These are phyloP conservation scores for Ceyx erithaca DNA, from an alignment of 2,797 vertebrate genomes.

Conservation along the genomic window DNA sequence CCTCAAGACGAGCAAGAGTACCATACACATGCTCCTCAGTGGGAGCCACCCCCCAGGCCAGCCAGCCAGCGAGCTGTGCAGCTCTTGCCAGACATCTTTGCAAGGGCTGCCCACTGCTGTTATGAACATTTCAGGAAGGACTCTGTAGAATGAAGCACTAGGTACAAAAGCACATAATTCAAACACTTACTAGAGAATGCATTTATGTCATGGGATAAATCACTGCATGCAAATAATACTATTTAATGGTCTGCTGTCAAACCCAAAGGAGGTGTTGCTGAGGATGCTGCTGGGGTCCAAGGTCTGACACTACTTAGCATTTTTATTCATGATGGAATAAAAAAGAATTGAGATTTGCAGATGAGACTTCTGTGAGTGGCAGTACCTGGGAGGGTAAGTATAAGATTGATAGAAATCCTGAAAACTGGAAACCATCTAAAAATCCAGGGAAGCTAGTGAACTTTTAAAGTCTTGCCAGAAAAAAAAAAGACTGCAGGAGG, in stretches of 20 bases:
- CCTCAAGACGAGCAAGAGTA: accelerated
- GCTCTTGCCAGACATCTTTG: accelerated
- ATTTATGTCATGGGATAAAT: not conserved
- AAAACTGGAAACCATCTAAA: not conserved
- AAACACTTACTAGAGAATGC: not conserved
- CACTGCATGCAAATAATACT: not conserved
- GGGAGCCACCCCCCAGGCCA: accelerated
- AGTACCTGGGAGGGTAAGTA: not conserved
- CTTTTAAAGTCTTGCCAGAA: not conserved
- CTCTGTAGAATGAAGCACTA: not conserved
- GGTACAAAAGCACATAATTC: not conserved
- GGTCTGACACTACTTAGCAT: not conserved
- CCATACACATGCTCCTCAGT: accelerated
- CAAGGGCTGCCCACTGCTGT: not conserved
- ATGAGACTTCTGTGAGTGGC: not conserved
- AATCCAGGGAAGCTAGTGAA: not conserved
- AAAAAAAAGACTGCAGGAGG: not conserved
- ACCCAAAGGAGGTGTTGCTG: not conserved
- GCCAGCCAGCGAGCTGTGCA: not conserved
- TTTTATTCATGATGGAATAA: not conserved
- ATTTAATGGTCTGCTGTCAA: not conserved
- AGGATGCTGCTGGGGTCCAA: not conserved
- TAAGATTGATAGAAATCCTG: accelerated
- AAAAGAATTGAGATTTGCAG: not conserved
- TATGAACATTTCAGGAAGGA: accelerated